A percentile compares a stretch with the other conserved stretches of the same genome.
Evolutionary conservation across 2,113 vertebrate species (phyloP).

Genomic region (Dascyllus trimaculatus): DNA sequence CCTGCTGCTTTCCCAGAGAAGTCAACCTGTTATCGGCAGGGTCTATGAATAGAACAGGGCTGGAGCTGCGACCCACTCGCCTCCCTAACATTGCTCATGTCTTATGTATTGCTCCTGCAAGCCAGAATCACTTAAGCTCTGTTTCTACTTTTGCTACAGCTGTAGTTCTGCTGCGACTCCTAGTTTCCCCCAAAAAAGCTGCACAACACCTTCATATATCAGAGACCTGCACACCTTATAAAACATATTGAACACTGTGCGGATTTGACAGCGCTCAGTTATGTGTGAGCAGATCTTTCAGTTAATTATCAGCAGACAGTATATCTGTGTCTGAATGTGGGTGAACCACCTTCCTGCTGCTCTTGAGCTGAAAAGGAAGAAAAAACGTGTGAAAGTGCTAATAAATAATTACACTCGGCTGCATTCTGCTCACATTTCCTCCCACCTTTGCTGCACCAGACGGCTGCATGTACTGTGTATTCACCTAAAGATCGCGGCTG

Average conservation of each 20-base stretch:
- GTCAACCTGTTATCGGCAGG: constrained; percentile 77
- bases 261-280: constrained; percentile 6
- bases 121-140: constrained; percentile 48
- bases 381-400: constrained; percentile 20
- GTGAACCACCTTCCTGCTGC: neutral
- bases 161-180: neutral
- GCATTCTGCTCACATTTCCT: constrained; percentile 29
- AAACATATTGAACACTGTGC: constrained; percentile 16
- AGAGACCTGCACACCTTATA: neutral
- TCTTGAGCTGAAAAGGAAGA: constrained; percentile 3
- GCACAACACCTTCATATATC: neutral
- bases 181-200: neutral
- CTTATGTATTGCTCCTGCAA: constrained; percentile 65
- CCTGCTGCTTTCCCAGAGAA: constrained; percentile 70
- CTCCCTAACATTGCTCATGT: constrained; percentile 66
- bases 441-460: constrained; percentile 5
- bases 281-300: neutral
- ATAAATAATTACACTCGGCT: constrained; percentile 45
- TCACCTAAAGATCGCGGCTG: constrained; percentile 24
- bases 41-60: constrained; percentile 78
- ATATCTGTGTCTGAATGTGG: neutral
- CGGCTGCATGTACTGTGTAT: neutral
- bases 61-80: constrained; percentile 71
- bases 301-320: constrained; percentile 33
- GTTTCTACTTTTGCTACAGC: constrained; percentile 23